These are phyloP conservation scores for Phyllostomus discolor DNA, from an alignment of 2,113 vertebrate species.

Conservation along the genomic window DNA sequence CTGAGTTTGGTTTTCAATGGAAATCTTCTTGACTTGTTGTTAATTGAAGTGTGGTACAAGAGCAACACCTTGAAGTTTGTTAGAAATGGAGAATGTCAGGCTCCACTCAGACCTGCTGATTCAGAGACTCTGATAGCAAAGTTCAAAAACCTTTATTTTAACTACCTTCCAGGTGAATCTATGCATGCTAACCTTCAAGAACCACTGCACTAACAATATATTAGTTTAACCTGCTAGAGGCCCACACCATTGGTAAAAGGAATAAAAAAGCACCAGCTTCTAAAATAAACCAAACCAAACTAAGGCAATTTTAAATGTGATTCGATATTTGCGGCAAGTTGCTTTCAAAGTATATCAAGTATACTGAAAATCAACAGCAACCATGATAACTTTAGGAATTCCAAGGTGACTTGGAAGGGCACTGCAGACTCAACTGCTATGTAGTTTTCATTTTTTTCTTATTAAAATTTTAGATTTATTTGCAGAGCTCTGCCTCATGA, in stretches of 20 bases:
- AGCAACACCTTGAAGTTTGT: neutral
- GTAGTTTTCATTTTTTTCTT: slow-evolving; percentile 64
- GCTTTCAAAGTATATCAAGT: neutral
- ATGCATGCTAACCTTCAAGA: neutral
- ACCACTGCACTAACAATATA: neutral
- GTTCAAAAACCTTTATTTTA: neutral
- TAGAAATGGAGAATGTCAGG: neutral
- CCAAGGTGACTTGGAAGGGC: slow-evolving; percentile 21
- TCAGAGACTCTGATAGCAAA: neutral
- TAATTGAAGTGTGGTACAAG: neutral
- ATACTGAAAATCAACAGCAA: neutral
- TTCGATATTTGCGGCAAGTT: neutral
- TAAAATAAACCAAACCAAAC: neutral
- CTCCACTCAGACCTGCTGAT: neutral
- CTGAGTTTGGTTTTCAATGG: neutral
- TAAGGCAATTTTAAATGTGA: neutral
- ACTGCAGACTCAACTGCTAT: neutral
- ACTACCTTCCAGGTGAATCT: neutral
- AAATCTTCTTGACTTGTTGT: neutral
- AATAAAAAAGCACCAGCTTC: neutral
- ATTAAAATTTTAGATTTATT: slow-evolving; percentile 66
- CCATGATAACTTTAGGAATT: slow-evolving; percentile 19
- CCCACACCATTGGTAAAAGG: neutral
- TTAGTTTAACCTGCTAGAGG: neutral
- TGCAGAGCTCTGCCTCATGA: slow-evolving; percentile 49